Evolutionary conservation across 2,797 vertebrate species (phyloP), one percentile per base, ranked within the genome.

Genomic region (Menidia menidia): DNA sequence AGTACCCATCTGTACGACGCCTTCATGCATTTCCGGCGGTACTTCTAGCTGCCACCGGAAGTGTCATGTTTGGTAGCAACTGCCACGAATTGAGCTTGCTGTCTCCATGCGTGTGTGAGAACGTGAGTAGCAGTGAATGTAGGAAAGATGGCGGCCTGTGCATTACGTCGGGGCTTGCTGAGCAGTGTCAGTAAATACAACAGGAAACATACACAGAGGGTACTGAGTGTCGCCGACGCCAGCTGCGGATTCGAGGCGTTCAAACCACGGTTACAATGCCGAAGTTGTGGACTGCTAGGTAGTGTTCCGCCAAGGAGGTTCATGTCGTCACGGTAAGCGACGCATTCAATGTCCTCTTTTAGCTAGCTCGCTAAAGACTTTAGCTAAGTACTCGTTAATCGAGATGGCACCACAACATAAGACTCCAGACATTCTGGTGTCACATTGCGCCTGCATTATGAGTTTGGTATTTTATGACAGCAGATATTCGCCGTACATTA

Each of bases 301-400:
- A 62, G 59, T 1, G 68, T 78, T 8, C 92, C 90, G 65, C 93
- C 87, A 84, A 75, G 53, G 71, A 87, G 93, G 79, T 91, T 92
- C 62, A 93, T 95, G 92, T 94, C 94, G 19, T 94, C 94, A 80
- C 93, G 94, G 94, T 95, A 92, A 93, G 93, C 71, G 54, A 52
- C 71, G 52, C 42, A 50, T 70, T 33, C 65, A 59, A 52, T 73
- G 86, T 82, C 81, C 78, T 72, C 59, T 35, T 54, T 44, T 50
- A 67, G 88, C 87, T 91, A 89, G 57, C 69, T 57, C 47, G 88
- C 87, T 86, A 87, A 80, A 47, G 77, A 43, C 67, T 69, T 64
- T 55, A 73, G 81, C 78, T n/a, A 11, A 44, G 4, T 41, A n/a
- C 6, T 2, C 45, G 44, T 47, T 47, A 6, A 48, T 57, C 30